Conservation (phyloP, 2,888 invertebrate genomes). For the Xanthia togata region DNA sequence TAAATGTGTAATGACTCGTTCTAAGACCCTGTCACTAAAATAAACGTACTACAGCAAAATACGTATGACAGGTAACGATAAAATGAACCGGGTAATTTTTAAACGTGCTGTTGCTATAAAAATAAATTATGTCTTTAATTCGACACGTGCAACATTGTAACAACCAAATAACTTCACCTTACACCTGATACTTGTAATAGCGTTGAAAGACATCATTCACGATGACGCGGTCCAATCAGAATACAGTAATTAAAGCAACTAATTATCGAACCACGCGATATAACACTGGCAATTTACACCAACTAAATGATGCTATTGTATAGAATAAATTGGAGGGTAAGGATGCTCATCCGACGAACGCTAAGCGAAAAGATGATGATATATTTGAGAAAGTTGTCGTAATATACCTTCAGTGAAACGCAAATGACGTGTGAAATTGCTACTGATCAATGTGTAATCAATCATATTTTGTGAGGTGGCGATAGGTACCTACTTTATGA, state of each 20-base stretch:
- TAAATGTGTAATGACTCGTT: too few relatives aligned
- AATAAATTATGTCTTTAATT: conserved; percentile 40
- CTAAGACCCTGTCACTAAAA: not conserved
- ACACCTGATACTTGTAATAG: conserved; percentile 29
- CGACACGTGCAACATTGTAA: conserved; percentile 37
- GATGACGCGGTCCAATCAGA: conserved; percentile 54
- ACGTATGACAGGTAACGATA: not conserved
- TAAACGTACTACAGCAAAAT: not conserved
- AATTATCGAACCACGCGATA: conserved; percentile 74
- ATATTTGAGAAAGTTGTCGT: conserved; percentile 37
- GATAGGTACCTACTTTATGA: conserved; percentile 34
- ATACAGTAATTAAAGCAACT: conserved; percentile 71
- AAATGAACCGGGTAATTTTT: not conserved
- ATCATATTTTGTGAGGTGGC: conserved; percentile 53
- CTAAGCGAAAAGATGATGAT: conserved; percentile 28
- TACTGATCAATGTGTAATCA: conserved; percentile 50
- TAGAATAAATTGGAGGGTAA: conserved; percentile 53
- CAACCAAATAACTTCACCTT: conserved; percentile 47
- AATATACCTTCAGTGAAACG: conserved; percentile 22
- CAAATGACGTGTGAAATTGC: conserved; percentile 38
- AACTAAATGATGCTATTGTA: conserved; percentile 61
- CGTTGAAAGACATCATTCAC: conserved; percentile 62
- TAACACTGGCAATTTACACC: conserved; percentile 55
- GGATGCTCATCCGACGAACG: conserved; percentile 15
- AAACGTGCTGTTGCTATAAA: conserved; percentile 18